Conservation (phyloP, 2,113 vertebrate species). For the Ivindomyrus marchei region DNA sequence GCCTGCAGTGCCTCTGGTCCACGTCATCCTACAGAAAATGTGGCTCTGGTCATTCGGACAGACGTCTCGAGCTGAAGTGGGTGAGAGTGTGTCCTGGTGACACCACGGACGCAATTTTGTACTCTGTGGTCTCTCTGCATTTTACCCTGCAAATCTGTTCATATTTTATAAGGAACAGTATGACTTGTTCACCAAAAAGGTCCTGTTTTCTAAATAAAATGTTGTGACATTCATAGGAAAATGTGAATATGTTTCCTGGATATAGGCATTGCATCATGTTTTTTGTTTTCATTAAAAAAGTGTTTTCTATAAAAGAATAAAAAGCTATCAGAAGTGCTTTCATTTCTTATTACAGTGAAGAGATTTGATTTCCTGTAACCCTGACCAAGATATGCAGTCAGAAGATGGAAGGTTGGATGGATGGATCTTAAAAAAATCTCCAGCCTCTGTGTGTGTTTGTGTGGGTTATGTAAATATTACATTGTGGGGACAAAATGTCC, state of each 20-base stretch:
- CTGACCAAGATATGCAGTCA: background rate
- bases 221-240: slow-evolving; percentile 4
- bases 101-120: background rate
- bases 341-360: background rate
- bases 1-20: background rate
- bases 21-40: background rate
- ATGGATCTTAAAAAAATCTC: background rate
- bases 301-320: background rate
- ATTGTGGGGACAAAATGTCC: background rate
- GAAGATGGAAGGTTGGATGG: background rate
- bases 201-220: slow-evolving; percentile 9
- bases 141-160: background rate
- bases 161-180: slow-evolving; percentile 15
- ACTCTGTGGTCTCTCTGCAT: background rate
- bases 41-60: background rate
- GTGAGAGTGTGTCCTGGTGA: background rate
- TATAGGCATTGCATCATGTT: background rate
- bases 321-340: background rate
- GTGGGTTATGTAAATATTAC: background rate
- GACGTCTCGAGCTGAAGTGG: background rate
- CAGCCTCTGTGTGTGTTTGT: background rate
- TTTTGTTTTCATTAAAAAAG: background rate
- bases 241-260: slow-evolving; percentile 11
- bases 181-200: slow-evolving; percentile 12
- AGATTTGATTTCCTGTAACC: background rate